Percentiles rank a stretch among this genome's conserved stretches.
These are phyloP conservation scores for Morphnarchus princeps DNA, from an alignment of 2,113 vertebrate genomes.

Conservation along the genomic window DNA sequence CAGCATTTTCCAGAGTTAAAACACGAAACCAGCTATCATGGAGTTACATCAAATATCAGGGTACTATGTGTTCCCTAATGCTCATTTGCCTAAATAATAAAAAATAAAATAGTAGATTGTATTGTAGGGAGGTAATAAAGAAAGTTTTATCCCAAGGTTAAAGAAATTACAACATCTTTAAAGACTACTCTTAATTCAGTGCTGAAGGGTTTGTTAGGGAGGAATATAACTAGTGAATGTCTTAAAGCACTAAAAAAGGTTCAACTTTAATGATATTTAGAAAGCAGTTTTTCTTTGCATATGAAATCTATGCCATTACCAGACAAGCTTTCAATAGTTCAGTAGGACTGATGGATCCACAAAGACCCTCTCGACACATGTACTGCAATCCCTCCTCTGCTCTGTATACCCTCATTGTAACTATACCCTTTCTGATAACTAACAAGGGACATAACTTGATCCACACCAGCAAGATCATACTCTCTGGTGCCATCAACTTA, in stretches of 20 bases:
- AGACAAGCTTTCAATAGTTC: neutral
- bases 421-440: neutral
- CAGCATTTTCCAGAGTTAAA: neutral
- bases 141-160: neutral
- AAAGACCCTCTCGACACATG: neutral
- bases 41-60: neutral
- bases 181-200: neutral
- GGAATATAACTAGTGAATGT: neutral
- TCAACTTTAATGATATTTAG: neutral
- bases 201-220: neutral
- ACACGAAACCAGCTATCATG: neutral
- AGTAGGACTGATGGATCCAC: neutral
- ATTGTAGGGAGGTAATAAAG: neutral
- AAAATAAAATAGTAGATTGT: neutral
- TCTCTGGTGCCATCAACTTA: neutral
- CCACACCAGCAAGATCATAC: neutral
- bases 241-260: neutral
- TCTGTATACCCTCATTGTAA: neutral
- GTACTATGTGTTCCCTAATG: neutral
- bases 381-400: neutral
- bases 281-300: neutral
- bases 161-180: neutral
- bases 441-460: conserved; percentile 21
- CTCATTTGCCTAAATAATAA: neutral
- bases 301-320: neutral